Evolutionary conservation across 2,113 vertebrate species (phyloP), one percentile per base, ranked within the genome.

Genomic region (Brachypteracias leptosomus): DNA sequence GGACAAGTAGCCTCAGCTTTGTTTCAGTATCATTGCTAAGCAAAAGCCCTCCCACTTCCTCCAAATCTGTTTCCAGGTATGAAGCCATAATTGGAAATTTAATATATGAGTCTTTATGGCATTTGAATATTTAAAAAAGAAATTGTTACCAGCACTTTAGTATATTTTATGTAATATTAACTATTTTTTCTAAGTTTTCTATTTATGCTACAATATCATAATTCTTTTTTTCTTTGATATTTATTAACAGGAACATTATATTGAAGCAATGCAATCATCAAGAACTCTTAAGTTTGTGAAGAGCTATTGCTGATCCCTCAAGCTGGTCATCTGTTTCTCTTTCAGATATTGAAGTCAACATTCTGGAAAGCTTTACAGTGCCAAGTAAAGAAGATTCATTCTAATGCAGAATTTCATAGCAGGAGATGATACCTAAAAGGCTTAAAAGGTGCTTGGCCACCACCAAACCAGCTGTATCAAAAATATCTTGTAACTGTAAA

Each of bases 301-400:
- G 59, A 87, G 62, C 59, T 79, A 54, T 18, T 93, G 82, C 79
- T 80, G 73, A 93, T 90, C n/a, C 28, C 49, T 92, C 82, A 95
- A 92, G 63, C 58, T 94, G 78, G 47, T 89, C 52, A 84, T 85
- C 90, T 95, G 61, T 91, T 95, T 86, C 68, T 92, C 75, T 80
- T 92, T 74, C 59, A 88, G 46, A 82, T 70, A 54, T 7, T 42
- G 33, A 29, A 86, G 46, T 54, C 55, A 73, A 80, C 67, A 63
- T 88, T 95, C 87, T 93, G 90, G 33, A 31, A 93, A 86, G 36
- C 15, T 81, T 63, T n/a, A 49, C n/a, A 18, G 36, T 66, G 78
- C 73, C 89, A 96, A 93, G 55, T 59, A 85, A 82, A 88, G 46
- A 59, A 59, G 77, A 89, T 47, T 75, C 36, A 62, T 73, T 83